Evolutionary conservation across 1,140 invertebrate genomes (phyloP), one percentile per base, ranked within the genome.

Genomic region (Cydia pomonella): DNA sequence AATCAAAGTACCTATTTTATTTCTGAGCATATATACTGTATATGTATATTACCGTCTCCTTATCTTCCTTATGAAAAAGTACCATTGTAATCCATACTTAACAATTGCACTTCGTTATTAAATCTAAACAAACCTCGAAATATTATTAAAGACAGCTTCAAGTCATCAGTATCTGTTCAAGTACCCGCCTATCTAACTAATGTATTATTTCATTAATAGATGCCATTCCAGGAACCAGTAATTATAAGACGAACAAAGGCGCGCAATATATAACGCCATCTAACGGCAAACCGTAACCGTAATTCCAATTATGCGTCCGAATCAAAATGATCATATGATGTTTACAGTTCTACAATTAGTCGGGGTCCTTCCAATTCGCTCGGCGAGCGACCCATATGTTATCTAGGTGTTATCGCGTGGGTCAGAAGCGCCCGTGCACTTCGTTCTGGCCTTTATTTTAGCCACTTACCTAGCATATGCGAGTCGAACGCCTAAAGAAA

Each of bases 381-480:
- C 79, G 63, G 72, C 18, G 63, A 71, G 33, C 66, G 53, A 76
- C 59, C 38, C 66, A 25, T 33, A 44, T 75, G 72, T 77, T 79
- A 81, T 81, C 80, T 63, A 44, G 64, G 27, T 69, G 64, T 69
- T 69, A 69, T 69, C 64, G 29, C 84, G 76, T 21, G 79, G 84
- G 83, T 87, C 86, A 87, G 78, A 80, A 80, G 80, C 79, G 76
- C 72, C 74, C 75, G 80, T 76, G 79, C 80, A 80, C 78, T 82
- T 76, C 75, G 77, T 73, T 77, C 64, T 59, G 21, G 53, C 75
- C 82, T 85, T 82, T 84, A 84, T 80, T 23, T 23, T 59, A 59
- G n/a, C 21, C 9, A n/a, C 53, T 59, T 18, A 7, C n/a, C 16
- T 2, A 23, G 9, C 21, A 59, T 9, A 59, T 21, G 53, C 9